phyloP scores from a whole-genome alignment of 2,797 vertebrate genomes.

The Lophotriccus pileatus region DNA sequence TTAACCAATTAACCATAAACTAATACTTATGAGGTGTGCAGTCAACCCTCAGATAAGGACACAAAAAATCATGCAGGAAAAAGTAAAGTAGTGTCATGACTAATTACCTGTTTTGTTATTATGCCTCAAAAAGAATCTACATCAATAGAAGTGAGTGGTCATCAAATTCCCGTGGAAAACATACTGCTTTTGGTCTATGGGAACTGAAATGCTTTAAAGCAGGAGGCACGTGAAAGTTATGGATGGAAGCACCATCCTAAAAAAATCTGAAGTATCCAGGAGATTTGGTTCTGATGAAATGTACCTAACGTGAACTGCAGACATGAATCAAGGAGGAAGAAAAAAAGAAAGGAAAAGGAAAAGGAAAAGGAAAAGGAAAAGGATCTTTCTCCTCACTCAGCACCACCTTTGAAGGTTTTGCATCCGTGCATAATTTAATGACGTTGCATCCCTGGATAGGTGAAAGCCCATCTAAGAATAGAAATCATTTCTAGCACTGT shows the following conservation, averaged over 20 bases:
- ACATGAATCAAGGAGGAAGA: background rate
- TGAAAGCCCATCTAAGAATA: background rate
- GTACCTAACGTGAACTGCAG: background rate
- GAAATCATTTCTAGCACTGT: background rate
- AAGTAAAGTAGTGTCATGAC: background rate
- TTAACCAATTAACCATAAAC: background rate
- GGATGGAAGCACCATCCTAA: background rate
- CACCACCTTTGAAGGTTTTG: background rate
- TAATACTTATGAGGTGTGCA: background rate
- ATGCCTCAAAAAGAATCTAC: background rate
- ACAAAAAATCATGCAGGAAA: background rate
- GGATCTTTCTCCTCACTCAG: background rate
- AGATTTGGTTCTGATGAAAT: background rate
- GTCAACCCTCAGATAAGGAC: background rate
- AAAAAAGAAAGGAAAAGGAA: background rate
- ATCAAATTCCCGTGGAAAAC: background rate
- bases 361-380: too few relatives aligned
- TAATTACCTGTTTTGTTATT: background rate
- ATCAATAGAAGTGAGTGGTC: background rate
- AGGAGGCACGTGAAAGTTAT: background rate
- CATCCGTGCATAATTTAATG: background rate
- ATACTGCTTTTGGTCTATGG: background rate
- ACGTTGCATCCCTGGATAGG: background rate
- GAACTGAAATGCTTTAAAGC: background rate
- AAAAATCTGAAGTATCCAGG: background rate